Conservation (phyloP, 2,888 invertebrate species). For the Eupithecia inturbata region DNA sequence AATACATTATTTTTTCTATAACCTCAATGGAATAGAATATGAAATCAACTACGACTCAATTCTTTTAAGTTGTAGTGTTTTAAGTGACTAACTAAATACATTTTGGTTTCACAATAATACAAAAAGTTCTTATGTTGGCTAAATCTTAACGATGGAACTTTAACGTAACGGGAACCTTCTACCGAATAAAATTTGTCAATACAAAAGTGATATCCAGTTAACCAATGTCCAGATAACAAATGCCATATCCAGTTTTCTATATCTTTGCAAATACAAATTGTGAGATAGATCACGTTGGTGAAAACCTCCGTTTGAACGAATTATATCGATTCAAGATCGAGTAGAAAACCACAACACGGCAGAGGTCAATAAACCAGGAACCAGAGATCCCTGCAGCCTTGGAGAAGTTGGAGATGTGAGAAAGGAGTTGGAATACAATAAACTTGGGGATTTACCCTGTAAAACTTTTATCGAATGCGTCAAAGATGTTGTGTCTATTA, state of each 20-base stretch:
- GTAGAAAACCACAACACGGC: conserved; percentile 42
- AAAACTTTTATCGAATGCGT: background rate
- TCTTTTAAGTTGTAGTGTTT: too few species aligned
- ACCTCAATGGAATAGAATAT: too few species aligned
- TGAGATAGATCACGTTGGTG: conserved; percentile 60
- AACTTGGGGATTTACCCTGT: background rate
- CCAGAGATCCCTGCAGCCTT: conserved; percentile 17
- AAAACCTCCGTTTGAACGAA: conserved; percentile 57
- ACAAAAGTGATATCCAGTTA: too few species aligned
- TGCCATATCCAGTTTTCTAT: conserved; percentile 45
- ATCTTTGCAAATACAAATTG: conserved; percentile 40
- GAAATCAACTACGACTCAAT: too few species aligned
- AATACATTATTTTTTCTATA: too few species aligned
- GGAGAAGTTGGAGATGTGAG: background rate
- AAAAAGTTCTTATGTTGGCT: background rate
- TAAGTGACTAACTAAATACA: too few species aligned
- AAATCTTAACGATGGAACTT: background rate
- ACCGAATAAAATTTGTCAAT: background rate
- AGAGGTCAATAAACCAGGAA: conserved; percentile 36
- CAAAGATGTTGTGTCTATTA: background rate
- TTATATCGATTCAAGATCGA: conserved; percentile 55
- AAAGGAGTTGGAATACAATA: conserved; percentile 17
- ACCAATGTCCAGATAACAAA: too few species aligned
- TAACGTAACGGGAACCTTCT: background rate
- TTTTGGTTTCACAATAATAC: background rate